A percentile compares a stretch with the other conserved stretches of the same genome.
phyloP scores from a whole-genome alignment of 2,797 vertebrate species.

The Alca torda region DNA sequence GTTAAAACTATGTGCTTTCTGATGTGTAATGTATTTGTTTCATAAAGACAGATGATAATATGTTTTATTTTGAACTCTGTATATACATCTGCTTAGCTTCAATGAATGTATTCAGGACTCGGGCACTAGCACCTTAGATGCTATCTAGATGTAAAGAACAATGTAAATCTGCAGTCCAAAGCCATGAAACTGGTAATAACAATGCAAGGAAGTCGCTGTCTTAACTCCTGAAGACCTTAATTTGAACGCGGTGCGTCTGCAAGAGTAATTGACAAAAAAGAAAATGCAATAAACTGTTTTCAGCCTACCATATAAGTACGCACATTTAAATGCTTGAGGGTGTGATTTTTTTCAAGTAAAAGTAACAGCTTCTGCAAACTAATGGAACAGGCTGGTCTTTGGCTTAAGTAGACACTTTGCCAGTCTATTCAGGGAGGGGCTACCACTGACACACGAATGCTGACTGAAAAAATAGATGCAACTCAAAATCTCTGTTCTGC shows the following conservation, averaged over 20 bases:
- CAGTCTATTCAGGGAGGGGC: not conserved
- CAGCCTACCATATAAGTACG: not conserved
- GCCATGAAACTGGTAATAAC: not conserved
- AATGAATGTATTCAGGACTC: not conserved
- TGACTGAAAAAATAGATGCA: not conserved
- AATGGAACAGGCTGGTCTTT: not conserved
- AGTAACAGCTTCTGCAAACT: not conserved
- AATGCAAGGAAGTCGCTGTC: not conserved
- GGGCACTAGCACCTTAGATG: not conserved
- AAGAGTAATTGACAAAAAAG: not conserved
- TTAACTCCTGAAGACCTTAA: not conserved
- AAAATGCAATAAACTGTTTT: not conserved
- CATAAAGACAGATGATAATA: not conserved
- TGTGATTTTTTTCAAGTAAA: not conserved
- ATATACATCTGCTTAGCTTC: not conserved
- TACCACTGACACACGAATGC: accelerated
- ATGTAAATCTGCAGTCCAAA: not conserved
- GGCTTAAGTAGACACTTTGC: not conserved
- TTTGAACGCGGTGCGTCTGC: not conserved
- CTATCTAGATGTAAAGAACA: not conserved
- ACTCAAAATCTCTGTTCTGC: not conserved
- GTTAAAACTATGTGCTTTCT: not conserved
- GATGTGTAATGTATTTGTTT: not conserved
- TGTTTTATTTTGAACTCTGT: not conserved
- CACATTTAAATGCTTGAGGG: not conserved